Base-by-base conservation (phyloP, 2,797 vertebrate species). In the Lerista edwardsae region DNA sequence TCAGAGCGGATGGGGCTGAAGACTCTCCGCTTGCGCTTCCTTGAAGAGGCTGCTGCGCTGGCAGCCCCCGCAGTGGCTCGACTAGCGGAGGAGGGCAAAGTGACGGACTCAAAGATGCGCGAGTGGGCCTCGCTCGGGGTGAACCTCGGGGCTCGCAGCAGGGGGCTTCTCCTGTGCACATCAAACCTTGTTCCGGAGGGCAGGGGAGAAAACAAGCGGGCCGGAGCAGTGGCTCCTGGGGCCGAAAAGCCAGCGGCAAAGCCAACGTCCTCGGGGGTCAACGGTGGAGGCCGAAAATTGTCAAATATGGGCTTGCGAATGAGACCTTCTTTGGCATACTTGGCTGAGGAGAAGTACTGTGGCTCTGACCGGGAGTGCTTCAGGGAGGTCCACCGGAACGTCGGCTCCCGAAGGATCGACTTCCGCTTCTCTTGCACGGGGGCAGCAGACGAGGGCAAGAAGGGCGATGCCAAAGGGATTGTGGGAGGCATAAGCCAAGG, bases 241-340 rank as follows among this genome's bases (percentile, higher is more conserved):
- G 97, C 82, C 0, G 98, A 97, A 91, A 98, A 99, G 12, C 97
- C 93, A 0, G 95, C 96, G 0, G 98, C 96, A 65, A 99, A 96
- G 81, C 99, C 99, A 12, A 99, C 99, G 0, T 99, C 99, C 93
- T 99, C 97, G 0, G 98, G 97, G 0, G 99, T 99, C 55, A 99
- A 97, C 0, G 99, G 99, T 0, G 98, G 98, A 83, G 98, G 97
- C 62, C 98, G 97, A 93, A 99, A 99, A 95, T 99, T 99, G 95
- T 99, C 99, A 79, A 99, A 99, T 90, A 99, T 96, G 0, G 99
- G 99, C 93, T 99, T 99, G 84, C 98, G 97, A 83, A 99, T 99
- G 64, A 99, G 98, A 87, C 99, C 99, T 95, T 99, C 98, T 97
- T 99, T 99, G 96, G 99, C 99, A 89, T 99, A 99, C 93, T 99